phyloP scores from a whole-genome alignment of 2,888 invertebrate genomes.

The Lasioglossum malachurum region DNA sequence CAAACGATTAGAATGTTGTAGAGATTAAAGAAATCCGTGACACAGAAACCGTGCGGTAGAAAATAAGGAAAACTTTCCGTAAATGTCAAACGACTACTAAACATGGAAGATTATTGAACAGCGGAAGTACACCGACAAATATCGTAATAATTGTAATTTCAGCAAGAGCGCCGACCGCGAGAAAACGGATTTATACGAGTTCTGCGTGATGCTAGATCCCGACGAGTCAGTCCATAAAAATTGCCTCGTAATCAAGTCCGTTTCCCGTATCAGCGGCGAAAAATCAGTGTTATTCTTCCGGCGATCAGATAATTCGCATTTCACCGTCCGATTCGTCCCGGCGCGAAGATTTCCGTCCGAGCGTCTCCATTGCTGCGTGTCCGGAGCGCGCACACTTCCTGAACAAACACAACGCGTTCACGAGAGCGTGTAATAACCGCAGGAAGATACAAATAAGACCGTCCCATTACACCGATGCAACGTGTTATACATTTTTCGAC shows the following conservation, averaged over 20 bases:
- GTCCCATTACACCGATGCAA: conserved; percentile 62
- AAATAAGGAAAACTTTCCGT: background rate
- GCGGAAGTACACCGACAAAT: background rate
- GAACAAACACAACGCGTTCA: conserved; percentile 47
- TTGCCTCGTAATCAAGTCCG: background rate
- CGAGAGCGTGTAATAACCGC: conserved; percentile 62
- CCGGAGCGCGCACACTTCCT: conserved; percentile 44
- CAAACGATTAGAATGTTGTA: background rate
- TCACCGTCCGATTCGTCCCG: background rate
- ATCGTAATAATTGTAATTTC: background rate
- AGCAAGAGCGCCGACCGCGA: background rate
- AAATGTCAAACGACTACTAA: background rate
- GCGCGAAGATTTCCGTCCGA: conserved; percentile 9
- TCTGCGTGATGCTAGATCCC: background rate
- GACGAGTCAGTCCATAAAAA: background rate
- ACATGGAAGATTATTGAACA: background rate
- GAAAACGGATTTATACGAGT: background rate
- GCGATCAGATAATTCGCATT: conserved; percentile 1
- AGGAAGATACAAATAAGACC: conserved; percentile 66
- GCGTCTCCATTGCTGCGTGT: conserved; percentile 3
- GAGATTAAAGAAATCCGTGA: background rate
- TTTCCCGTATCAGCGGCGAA: background rate
- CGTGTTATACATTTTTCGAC: conserved; percentile 66
- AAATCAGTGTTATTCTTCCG: background rate
- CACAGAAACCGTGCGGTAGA: background rate